Base-by-base conservation (phyloP, 1,140 invertebrate genomes). In the Drosophila bipectinata region DNA sequence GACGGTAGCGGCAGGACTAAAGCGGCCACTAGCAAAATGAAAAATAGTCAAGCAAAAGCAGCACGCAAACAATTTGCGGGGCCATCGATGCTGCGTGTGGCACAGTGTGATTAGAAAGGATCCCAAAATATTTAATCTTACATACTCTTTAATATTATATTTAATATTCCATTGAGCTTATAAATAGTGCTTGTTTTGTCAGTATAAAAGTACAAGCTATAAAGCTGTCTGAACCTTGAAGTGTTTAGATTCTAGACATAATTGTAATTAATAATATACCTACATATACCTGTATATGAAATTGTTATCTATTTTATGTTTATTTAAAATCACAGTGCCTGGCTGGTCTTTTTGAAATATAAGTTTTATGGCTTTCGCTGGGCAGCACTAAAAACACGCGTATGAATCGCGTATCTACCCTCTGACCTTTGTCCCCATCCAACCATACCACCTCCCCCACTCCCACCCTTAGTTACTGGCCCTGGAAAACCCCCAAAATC, bases 31-130 rank as follows among this genome's bases (percentile, higher is more conserved):
- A 73, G 67, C 67, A 68, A 85, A 87, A 85, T 85, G 82, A 85
- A 85, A 85, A 85, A 85, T 87, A 85, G 82, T 85, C 82, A 85
- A 85, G 79, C 82, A 59, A 52, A 58, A 79, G 61, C 73, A 68
- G 62, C 60, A 72, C 74, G 74, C 69, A 39, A 87, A 82, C 78
- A 87, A 85, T 85, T 81, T 87, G 66, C 73, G 64, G 49, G 51
- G 55, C 72, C 82, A 82, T 85, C 82, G 78, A 87, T 82, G 64
- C 72, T 41, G 47, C 26, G 45, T 21, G 45, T 21, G 30, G 71
- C 60, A 72, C 76, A 66, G 55, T 61, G 72, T 26, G 9, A 21
- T 14, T 12, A 41, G 44, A 34, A 12, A 12, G 10, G 12, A 37
- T 18, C 28, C 21, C 1, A 1, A 12, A 14, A 55, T 14, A 10